Evolutionary conservation across 1,140 invertebrate genomes (phyloP).

Genomic region (Latrodectus geometricus): DNA sequence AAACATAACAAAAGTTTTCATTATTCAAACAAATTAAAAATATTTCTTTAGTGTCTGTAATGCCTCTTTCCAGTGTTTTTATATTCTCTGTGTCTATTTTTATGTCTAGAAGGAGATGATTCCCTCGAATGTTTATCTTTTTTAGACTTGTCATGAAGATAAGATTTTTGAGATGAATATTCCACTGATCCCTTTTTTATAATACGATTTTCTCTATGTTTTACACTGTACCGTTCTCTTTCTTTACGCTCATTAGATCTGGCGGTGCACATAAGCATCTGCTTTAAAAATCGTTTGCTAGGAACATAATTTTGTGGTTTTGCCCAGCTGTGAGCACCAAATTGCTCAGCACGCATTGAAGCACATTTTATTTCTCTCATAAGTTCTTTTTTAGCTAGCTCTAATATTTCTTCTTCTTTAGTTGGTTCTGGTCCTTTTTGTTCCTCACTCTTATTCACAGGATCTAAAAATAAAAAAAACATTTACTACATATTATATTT

Average conservation of each 20-base stretch:
- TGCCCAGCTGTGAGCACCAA: conserved; percentile 54
- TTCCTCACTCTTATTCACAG: neutral
- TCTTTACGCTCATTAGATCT: conserved; percentile 38
- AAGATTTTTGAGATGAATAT: neutral
- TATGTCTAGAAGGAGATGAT: neutral
- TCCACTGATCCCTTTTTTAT: neutral
- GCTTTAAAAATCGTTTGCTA: conserved; percentile 43
- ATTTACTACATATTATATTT: neutral
- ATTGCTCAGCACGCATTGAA: conserved; percentile 42
- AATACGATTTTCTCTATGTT: neutral
- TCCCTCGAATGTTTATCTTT: neutral
- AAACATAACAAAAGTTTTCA: no score
- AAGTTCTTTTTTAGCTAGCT: conserved; percentile 50
- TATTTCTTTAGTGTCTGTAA: no score
- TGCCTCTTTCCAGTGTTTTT: neutral
- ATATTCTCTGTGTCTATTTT: neutral
- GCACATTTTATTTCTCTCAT: conserved; percentile 51
- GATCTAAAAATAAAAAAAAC: neutral
- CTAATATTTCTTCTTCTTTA: conserved; percentile 19
- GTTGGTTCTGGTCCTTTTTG: neutral
- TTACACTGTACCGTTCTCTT: neutral
- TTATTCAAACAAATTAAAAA: no score
- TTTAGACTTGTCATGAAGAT: neutral
- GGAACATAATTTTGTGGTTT: conserved; percentile 52
- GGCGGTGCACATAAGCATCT: conserved; percentile 39